Evolutionary conservation across 2,797 vertebrate species (phyloP), one percentile per base, ranked within the genome.

Genomic region (Hippocampus kuda): DNA sequence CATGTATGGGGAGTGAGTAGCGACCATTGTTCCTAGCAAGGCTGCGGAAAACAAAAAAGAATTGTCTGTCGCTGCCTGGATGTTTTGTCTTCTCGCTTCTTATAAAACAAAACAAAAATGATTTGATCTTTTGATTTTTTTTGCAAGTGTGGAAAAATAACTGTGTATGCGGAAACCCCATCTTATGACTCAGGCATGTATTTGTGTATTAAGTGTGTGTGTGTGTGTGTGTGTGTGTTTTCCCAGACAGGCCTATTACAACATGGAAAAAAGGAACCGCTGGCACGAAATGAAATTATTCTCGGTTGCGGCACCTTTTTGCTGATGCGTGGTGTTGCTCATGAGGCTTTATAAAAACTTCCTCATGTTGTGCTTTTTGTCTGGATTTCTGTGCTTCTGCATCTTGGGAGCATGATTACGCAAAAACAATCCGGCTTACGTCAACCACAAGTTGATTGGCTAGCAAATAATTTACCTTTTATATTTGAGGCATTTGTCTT

Each of bases 181-280:
- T 16, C 65, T 78, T 81, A 83, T 81, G 77, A 77, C 68, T 77
- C 76, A 54, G 75, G 66, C 70, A 75, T 70, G 63, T 68, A 63
- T n/a, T 16, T 54, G 67, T 7, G 34, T 8, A 38, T 38, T 0
- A 38, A 7, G 34, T 38, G 30, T 34, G 30, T 34, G 27, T 30
- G 27, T 30, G 27, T 51, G 62, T 72, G 34, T 34, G 34, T 34
- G 4, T 18, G 56, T 30, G 48, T 61, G 27, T 60, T 57, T 68
- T 74, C 75, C 22, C 26, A 44, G 67, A 53, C 66, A 38, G 13
- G 38, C 57, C 66, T 74, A 65, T 80, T 74, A 75, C 15, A 62
- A 44, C 12, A 62, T 78, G 76, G 76, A 74, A 83, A 85, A 75
- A 41, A 66, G 79, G 13, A 80, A 74, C 42, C 9, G 54, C 20